Base-by-base conservation (phyloP, 2,113 vertebrate genomes). In the Indicator indicator region DNA sequence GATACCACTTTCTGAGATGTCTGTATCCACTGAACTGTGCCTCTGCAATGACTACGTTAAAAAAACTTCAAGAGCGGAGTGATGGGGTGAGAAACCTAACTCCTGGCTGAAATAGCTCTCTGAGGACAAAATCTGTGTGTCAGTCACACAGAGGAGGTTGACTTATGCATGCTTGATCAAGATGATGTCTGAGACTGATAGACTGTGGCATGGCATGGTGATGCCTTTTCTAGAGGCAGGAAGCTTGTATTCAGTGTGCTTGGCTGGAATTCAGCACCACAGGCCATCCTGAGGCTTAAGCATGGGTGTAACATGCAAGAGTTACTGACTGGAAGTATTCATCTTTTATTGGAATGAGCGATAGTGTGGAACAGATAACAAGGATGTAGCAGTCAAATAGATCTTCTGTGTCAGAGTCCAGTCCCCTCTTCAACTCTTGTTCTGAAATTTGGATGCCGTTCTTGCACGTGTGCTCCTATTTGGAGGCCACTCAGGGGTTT, bases 261-360 rank as follows among this genome's bases (percentile, higher is more conserved):
- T 74, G 48, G 13, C 28, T 58, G 38, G 69, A 40, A 15, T 46
- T 62, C 27, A 36, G 75, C 44, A 13, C 21, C 64, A 6, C 17
- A 46, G 42, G 40, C 40, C 30, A 6, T 60, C 8, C 1, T 30
- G 74, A 65, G 9, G 23, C 71, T 77, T 59, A 16, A 52, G 32
- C 21, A 2, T 24, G 21, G 48, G 30, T 1, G 0, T 64, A 64
- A 59, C 21, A 15, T 3, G 2, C 0, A 4, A 21, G 38, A 58
- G 19, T 33, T 79, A 65, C 23, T 79, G 0, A 9, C 58, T 6
- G 21, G 16, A 63, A 68, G 20, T 20, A 44, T 50, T 86, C 9
- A 1, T 81, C 16, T 88, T 86, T 73, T 62, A 38, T 67, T 4
- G 4, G 44, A 86, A 62, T 30, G 0, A 26, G 38, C 69, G 79